phyloP scores from a whole-genome alignment of 1,140 invertebrate species.

The Hypothenemus hampei region DNA sequence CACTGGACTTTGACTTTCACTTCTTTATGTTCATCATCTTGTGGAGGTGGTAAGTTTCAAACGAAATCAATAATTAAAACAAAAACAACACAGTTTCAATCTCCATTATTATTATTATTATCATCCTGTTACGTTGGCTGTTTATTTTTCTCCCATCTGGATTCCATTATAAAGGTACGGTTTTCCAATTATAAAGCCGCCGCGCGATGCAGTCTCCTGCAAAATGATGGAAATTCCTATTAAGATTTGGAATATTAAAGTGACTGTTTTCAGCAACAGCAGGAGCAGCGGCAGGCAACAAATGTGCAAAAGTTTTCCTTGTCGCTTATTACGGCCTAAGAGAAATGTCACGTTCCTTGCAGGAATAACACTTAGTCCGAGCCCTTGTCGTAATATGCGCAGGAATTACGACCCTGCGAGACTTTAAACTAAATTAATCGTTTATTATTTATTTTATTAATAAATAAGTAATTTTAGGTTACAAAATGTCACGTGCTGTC shows the following conservation, averaged over 20 bases:
- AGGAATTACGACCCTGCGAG: constrained; percentile 1
- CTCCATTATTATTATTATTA: too few relatives aligned
- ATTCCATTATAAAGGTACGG: constrained; percentile 21
- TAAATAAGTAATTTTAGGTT: constrained; percentile 56
- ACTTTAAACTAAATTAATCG: constrained; percentile 3
- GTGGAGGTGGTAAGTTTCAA: constrained; percentile 79
- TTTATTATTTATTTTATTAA: constrained; percentile 1
- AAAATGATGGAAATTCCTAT: constrained; percentile 25
- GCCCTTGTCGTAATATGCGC: constrained; percentile 12
- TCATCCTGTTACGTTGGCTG: too few relatives aligned
- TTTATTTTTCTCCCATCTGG: too few relatives aligned
- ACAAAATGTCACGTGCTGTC: constrained; percentile 73
- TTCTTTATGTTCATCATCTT: constrained; percentile 80
- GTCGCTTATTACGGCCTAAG: constrained; percentile 19
- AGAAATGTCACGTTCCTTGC: constrained; percentile 19
- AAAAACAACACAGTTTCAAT: too few relatives aligned
- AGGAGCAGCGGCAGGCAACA: constrained; percentile 22
- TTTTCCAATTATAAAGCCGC: constrained; percentile 24
- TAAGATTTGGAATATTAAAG: constrained; percentile 21
- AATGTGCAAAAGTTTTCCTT: constrained; percentile 25
- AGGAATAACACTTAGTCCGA: constrained; percentile 21
- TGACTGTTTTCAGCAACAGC: constrained; percentile 18
- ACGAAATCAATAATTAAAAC: too few relatives aligned
- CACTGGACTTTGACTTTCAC: constrained; percentile 77
- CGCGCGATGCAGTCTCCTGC: constrained; percentile 13